Evolutionary conservation across 1,140 invertebrate genomes (phyloP).

Genomic region (Caenorhabditis briggsae): DNA sequence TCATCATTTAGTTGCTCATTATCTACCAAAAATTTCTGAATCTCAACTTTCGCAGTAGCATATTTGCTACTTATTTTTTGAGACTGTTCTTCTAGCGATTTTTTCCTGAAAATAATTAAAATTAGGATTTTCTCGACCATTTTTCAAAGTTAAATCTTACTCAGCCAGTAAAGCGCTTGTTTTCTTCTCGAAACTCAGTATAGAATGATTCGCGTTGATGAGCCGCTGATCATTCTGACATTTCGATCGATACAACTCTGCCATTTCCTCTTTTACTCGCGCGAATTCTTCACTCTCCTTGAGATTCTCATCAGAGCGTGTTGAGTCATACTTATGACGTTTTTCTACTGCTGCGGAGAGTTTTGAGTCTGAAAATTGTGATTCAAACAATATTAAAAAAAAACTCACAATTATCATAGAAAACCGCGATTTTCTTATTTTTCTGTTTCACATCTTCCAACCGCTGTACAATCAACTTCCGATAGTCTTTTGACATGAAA

Average conservation of each 20-base stretch:
- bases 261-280: constrained; percentile 6
- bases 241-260: constrained; percentile 15
- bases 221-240: constrained; percentile 37
- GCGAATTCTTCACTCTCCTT: neutral
- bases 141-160: neutral
- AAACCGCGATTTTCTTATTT: neutral
- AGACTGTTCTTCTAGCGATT: neutral
- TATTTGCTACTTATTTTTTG: neutral
- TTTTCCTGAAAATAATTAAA: neutral
- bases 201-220: neutral
- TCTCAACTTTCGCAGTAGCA: neutral
- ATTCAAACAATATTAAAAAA: no score
- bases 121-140: neutral
- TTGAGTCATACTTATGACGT: neutral
- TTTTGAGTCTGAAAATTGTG: neutral
- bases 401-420: constrained; percentile 41
- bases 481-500: neutral
- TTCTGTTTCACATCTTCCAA: constrained; percentile 7
- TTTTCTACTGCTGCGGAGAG: neutral
- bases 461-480: neutral
- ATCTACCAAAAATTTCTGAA: neutral
- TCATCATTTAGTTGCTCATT: constrained; percentile 25
- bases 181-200: constrained; percentile 3
- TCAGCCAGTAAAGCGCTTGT: neutral
- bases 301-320: neutral